Conservation (phyloP, 2,113 vertebrate genomes). For the Erythrolamprus reginae region DNA sequence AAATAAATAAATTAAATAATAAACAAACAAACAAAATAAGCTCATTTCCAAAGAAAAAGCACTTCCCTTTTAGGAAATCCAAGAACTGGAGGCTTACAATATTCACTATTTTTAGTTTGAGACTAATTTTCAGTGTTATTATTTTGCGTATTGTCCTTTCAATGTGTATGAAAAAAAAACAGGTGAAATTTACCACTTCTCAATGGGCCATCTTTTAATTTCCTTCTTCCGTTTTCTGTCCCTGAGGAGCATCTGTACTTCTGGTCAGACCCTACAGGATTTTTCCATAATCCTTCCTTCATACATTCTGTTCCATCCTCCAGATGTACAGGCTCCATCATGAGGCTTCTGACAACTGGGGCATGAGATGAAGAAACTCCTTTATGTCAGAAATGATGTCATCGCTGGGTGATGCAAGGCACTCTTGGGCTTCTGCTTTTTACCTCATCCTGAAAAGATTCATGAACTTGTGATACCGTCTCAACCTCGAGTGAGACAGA, state of each 20-base stretch:
- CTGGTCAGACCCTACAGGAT: background rate
- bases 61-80: conserved; percentile 13
- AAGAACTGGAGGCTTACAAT: conserved; percentile 34
- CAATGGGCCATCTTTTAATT: background rate
- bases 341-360: conserved; percentile 37
- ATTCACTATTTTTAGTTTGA: background rate
- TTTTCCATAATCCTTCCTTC: conserved; percentile 22
- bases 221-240: background rate
- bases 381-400: conserved; percentile 34
- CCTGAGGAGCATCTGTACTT: background rate
- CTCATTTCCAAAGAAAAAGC: conserved; percentile 16
- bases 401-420: conserved; percentile 50
- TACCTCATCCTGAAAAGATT: conserved; percentile 72
- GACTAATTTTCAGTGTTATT: background rate
- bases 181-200: background rate
- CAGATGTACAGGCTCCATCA: conserved; percentile 31
- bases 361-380: conserved; percentile 37
- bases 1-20: too few species aligned
- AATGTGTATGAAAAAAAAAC: background rate
- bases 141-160: background rate
- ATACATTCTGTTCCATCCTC: conserved; percentile 29
- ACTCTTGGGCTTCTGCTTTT: conserved; percentile 51
- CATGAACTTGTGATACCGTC: conserved; percentile 51
- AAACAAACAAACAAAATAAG: too few species aligned
- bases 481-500: conserved; percentile 50